These are phyloP conservation scores for Caenorhabditis latens DNA, from an alignment of 1,140 invertebrate genomes.

Conservation along the genomic window DNA sequence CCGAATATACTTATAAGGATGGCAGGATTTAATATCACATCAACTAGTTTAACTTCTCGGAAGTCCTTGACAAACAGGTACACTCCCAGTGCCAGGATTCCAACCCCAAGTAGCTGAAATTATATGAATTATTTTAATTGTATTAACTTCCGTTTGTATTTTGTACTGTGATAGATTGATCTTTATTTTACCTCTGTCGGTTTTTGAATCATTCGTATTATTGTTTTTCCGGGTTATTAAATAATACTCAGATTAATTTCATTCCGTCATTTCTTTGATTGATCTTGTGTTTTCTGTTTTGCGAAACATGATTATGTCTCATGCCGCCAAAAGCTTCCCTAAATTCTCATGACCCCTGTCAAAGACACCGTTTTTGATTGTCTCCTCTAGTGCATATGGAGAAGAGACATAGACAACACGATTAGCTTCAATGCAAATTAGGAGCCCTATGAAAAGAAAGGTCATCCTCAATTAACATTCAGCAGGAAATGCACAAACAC, in stretches of 20 bases:
- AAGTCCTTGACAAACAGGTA: constrained; percentile 76
- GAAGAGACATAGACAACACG: not conserved
- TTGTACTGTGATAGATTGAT: constrained; percentile 30
- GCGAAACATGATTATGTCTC: not conserved
- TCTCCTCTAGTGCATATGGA: not conserved
- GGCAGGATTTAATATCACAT: constrained; percentile 75
- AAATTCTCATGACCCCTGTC: not conserved
- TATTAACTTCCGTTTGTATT: not conserved
- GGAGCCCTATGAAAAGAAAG: constrained; percentile 37
- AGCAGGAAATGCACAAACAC: constrained; percentile 54
- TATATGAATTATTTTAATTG: too few relatives aligned
- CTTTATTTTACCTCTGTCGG: not conserved
- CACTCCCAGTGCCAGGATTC: constrained; percentile 72
- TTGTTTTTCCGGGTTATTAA: too few relatives aligned
- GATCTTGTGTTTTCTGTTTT: constrained; percentile 1
- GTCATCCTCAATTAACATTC: constrained; percentile 54
- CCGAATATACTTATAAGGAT: constrained; percentile 72
- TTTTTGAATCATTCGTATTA: constrained; percentile 17
- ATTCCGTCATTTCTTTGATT: not conserved
- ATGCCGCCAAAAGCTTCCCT: constrained; percentile 3
- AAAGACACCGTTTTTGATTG: constrained; percentile 6
- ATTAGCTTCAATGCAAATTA: constrained; percentile 45
- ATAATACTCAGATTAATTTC: too few relatives aligned
- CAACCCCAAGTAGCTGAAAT: constrained; percentile 74
- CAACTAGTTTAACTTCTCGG: constrained; percentile 72